phyloP scores from a whole-genome alignment of 2,113 vertebrate species.

The Spizaetus ornatus region DNA sequence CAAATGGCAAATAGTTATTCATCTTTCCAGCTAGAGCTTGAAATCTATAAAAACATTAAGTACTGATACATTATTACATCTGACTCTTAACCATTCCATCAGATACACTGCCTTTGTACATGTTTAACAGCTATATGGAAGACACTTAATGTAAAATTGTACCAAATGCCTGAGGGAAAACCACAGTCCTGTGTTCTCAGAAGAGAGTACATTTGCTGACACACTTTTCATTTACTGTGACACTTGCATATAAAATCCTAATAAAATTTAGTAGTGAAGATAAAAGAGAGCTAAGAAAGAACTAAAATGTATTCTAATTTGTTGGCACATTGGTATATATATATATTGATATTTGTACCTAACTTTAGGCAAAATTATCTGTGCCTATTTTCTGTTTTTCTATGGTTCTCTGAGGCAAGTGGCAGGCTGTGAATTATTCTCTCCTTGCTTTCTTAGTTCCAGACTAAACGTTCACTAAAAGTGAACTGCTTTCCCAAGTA shows the following conservation, averaged over 20 bases:
- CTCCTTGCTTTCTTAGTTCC: neutral
- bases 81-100: neutral
- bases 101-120: neutral
- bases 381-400: neutral
- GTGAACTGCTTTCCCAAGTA: neutral
- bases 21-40: neutral
- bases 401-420: neutral
- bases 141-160: neutral
- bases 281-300: neutral
- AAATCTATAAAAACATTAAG: neutral
- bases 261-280: neutral
- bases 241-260: neutral
- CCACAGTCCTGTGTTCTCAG: neutral
- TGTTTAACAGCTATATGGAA: neutral
- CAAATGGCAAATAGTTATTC: neutral
- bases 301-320: neutral
- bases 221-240: neutral
- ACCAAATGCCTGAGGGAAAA: neutral
- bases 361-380: neutral
- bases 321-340: neutral
- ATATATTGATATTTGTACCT: neutral
- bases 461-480: neutral
- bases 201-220: constrained; percentile 6
- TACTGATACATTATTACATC: neutral
- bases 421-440: neutral